Base-by-base conservation (phyloP, 2,113 vertebrate genomes). In the Thunnus maccoyii region DNA sequence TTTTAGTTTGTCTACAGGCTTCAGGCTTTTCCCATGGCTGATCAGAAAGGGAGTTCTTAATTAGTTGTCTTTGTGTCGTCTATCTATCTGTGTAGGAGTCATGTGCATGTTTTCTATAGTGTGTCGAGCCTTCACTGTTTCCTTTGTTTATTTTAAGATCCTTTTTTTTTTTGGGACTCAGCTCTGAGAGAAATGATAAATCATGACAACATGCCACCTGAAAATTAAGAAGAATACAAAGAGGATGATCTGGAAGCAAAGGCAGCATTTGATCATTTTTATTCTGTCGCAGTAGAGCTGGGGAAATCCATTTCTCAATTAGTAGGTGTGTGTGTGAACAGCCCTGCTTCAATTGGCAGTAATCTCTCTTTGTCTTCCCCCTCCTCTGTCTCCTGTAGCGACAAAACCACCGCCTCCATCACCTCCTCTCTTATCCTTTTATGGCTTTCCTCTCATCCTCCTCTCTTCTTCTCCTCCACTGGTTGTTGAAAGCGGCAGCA, bases 281-380 rank as follows among this genome's bases (percentile, higher is more conserved):
- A 56, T 56, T 63, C 9, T 10, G 50, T 54, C 10, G 16, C 60
- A 52, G 67, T 1, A 5, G 41, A 64, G 72, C 20, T 6, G 36
- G 54, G 25, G 25, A 71, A 77, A 84, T 72, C 56, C 32, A 82
- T 64, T 75, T 68, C 65, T 81, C 64, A 56, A 78, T 55, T 48
- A 78, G 56, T 48, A 44, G 32, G 36, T 41, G 62, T 63, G 64
- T 47, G 69, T 18, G 20, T 2, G 5, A n/a, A 48, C 15, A 22
- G 18, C 14, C 13, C 50, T 4, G 51, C 1, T 74, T 67, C 73
- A 80, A 78, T 51, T 80, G 73, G 51, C 65, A 5, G 50, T 75
- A 76, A 72, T 76, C 70, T 72, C 32, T 47, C 70, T 60, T 50
- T 27, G 47, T 74, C 79, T 46, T 36, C 25, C 9, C 20, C 46